Base-by-base conservation (phyloP, 1,140 invertebrate species). In the Neodiprion virginianus region DNA sequence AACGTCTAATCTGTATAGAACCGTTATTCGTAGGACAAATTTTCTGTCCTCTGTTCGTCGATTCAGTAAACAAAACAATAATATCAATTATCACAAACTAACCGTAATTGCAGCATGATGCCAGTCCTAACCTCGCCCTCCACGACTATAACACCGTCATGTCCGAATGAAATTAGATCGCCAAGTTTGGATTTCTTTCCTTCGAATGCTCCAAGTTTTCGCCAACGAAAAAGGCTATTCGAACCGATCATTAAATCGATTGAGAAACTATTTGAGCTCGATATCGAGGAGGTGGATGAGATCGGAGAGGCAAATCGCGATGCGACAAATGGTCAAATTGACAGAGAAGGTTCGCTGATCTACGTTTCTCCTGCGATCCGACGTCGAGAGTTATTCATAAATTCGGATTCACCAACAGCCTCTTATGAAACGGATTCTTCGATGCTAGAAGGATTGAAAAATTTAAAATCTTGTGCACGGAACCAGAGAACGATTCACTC, bases 51-150 rank as follows among this genome's bases (percentile, higher is more conserved):
- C 53, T 8, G n/a, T 61, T 61, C 5, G 53, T 61, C 7, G 53
- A 7, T 61, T 61, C n/a, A 17, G 53, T 61, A 61, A 61, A 61
- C 53, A 61, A 61, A 61, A 61, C 53, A 61, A 61, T 61, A 61
- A 61, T 12, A 61, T 61, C 53, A 61, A 61, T 61, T 61, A 61
- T 61, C 53, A 14, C 53, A 61, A 61, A 61, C 53, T 61, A 17
- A 61, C 11, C 8, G 53, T 61, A 61, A 61, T 61, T 61, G 53
- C 53, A 61, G 53, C 53, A 61, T 61, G 4, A 61, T 17, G 11
- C 53, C 53, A 7, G 53, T 14, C 53, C n/a, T 17, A 12, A 61
- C 53, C 53, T 17, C 53, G 11, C n/a, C 53, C 11, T 17, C 11
- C 11, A 14, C 5, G 53, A 8, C 11, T 14, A 14, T 12, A 17